These are phyloP conservation scores for Acronicta psi DNA, from an alignment of 2,888 invertebrate genomes.

Conservation along the genomic window DNA sequence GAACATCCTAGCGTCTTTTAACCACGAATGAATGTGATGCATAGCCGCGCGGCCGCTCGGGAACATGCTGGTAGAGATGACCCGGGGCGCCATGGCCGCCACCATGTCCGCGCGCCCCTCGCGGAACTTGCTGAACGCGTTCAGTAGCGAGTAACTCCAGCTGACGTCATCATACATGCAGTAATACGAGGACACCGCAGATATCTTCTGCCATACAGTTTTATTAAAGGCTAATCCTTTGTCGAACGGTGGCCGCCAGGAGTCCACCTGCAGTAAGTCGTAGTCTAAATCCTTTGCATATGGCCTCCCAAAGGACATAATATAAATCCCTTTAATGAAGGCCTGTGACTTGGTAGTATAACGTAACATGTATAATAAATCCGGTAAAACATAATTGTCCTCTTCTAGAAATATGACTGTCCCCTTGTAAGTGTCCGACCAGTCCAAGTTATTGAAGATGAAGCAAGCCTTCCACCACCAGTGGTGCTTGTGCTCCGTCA, in stretches of 20 bases:
- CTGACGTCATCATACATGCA: conserved; percentile 69
- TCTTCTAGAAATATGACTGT: conserved; percentile 69
- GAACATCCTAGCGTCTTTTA: conserved; percentile 46
- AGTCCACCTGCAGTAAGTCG: conserved; percentile 60
- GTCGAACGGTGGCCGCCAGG: conserved; percentile 68
- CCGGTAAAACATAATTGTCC: conserved; percentile 67
- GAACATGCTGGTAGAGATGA: conserved; percentile 55
- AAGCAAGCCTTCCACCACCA: conserved; percentile 76
- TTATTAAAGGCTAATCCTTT: conserved; percentile 69
- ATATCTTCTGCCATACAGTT: conserved; percentile 64
- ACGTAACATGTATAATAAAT: conserved; percentile 64
- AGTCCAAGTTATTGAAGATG: conserved; percentile 60
- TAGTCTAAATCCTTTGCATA: conserved; percentile 48
- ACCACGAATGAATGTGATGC: conserved; percentile 19
- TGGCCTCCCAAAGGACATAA: conserved; percentile 66
- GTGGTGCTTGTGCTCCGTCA: conserved; percentile 68
- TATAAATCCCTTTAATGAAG: conserved; percentile 55
- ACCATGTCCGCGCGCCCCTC: conserved; percentile 59
- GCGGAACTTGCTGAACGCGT: conserved; percentile 55
- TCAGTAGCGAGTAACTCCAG: conserved; percentile 71
- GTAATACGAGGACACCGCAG: conserved; percentile 49
- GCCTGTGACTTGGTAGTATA: conserved; percentile 52
- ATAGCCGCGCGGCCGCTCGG: conserved; percentile 42
- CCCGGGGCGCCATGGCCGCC: conserved; percentile 61
- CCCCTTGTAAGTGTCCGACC: conserved; percentile 52